A percentile compares a stretch with the other conserved stretches of the same genome.
Conservation (phyloP, 2,797 vertebrate genomes). For the Sebastes dallii region DNA sequence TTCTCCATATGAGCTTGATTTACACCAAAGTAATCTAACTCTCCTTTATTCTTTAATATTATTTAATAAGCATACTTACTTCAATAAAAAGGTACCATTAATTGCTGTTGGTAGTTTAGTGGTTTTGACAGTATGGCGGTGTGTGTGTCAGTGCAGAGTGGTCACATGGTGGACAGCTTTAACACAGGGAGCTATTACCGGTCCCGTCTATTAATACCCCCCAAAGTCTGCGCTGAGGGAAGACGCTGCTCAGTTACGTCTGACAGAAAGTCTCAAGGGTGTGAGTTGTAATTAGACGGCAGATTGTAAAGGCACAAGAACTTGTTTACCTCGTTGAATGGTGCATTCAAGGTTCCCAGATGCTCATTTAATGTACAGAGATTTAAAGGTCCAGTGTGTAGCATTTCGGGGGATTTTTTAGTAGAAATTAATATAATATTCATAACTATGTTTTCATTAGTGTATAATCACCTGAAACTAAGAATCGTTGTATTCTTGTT, state of each 20-base stretch:
- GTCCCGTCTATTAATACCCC: constrained; percentile 68
- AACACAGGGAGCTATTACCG: constrained; percentile 64
- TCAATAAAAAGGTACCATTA: neutral
- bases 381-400: neutral
- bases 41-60: neutral
- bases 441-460: no score
- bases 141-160: constrained; percentile 9
- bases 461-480: no score
- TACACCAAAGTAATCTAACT: neutral
- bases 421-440: no score
- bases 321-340: neutral
- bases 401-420: no score
- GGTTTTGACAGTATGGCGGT: neutral
- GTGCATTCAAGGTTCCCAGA: neutral
- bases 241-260: constrained; percentile 34
- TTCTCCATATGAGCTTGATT: neutral
- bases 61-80: neutral
- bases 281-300: constrained; percentile 22
- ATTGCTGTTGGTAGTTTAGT: neutral
- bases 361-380: neutral
- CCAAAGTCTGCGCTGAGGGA: constrained; percentile 42
- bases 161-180: constrained; percentile 67
- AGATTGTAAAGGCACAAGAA: constrained; percentile 20
- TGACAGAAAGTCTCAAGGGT: constrained; percentile 37
- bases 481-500: no score